phyloP scores from a whole-genome alignment of 2,797 vertebrate genomes.

The Delichon dasypus region DNA sequence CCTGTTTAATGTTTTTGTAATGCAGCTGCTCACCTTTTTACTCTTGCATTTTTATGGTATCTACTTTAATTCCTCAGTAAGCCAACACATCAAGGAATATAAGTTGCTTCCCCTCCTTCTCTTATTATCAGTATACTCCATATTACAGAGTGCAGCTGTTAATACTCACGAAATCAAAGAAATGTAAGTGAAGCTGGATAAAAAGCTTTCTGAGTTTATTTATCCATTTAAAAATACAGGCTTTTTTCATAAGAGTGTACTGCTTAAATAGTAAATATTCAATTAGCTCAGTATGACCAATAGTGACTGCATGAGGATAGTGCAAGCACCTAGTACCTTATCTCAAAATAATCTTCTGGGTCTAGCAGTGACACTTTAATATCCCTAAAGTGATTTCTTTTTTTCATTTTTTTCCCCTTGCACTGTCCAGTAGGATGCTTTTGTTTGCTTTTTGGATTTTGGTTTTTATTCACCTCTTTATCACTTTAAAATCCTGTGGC shows the following conservation, averaged over 20 bases:
- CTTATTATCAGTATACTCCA: background rate
- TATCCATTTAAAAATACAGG: background rate
- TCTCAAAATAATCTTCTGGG: background rate
- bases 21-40: background rate
- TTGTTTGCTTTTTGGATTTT: background rate
- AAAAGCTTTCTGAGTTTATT: background rate
- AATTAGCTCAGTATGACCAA: background rate
- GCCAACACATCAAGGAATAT: background rate
- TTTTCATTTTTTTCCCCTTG: background rate
- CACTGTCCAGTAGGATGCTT: background rate
- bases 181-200: background rate
- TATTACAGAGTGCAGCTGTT: background rate
- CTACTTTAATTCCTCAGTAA: background rate
- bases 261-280: background rate
- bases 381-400: background rate
- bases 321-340: background rate
- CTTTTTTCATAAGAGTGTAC: background rate
- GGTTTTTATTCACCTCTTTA: background rate
- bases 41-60: background rate
- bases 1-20: background rate
- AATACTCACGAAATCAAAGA: background rate
- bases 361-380: background rate
- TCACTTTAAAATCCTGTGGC: background rate
- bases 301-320: background rate
- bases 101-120: background rate